Evolutionary conservation across 37 sponge, comb jelly and placozoan genomes (phyloP).

Genomic region (Theonella swinhoei): DNA sequence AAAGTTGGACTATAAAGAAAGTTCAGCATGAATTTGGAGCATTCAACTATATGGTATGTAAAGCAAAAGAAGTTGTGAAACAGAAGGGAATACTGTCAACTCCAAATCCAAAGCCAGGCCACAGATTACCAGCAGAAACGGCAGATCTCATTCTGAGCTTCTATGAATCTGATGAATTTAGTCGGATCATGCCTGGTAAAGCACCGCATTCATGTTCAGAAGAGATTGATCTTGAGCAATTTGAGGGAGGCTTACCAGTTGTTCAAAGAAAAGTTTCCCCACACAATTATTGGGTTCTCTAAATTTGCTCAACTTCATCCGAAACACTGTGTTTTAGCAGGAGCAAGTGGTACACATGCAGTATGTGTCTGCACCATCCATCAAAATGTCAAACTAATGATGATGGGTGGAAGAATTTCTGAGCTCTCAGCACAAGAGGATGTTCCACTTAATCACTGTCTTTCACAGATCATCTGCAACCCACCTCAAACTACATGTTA

Average conservation of each 20-base stretch:
- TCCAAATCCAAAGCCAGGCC: background rate
- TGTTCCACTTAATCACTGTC: conserved; percentile 4
- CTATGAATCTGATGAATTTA: conserved; percentile 26
- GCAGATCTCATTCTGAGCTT: background rate
- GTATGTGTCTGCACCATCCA: too few species aligned
- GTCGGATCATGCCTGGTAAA: conserved; percentile 35
- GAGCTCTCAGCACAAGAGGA: conserved; percentile 10
- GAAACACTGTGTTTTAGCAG: conserved; percentile 26
- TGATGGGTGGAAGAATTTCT: background rate
- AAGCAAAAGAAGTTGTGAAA: too few species aligned
- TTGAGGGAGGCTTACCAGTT: conserved; percentile 5
- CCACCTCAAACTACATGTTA: conserved; percentile 26
- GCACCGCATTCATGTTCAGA: conserved; percentile 16
- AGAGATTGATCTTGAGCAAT: conserved; percentile 23
- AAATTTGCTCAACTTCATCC: conserved; percentile 30
- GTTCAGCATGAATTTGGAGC: too few species aligned
- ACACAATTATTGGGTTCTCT: conserved; percentile 10
- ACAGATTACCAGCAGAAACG: conserved; percentile 16
- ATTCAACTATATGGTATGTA: too few species aligned
- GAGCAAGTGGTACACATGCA: too few species aligned
- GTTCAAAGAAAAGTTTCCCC: conserved; percentile 6
- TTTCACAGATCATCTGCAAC: conserved; percentile 36
- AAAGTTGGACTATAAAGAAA: too few species aligned
- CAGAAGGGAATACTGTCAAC: too few species aligned
- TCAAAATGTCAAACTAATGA: conserved; percentile 28